Evolutionary conservation across 2,797 vertebrate species (phyloP).

Genomic region (Acanthopagrus latus): DNA sequence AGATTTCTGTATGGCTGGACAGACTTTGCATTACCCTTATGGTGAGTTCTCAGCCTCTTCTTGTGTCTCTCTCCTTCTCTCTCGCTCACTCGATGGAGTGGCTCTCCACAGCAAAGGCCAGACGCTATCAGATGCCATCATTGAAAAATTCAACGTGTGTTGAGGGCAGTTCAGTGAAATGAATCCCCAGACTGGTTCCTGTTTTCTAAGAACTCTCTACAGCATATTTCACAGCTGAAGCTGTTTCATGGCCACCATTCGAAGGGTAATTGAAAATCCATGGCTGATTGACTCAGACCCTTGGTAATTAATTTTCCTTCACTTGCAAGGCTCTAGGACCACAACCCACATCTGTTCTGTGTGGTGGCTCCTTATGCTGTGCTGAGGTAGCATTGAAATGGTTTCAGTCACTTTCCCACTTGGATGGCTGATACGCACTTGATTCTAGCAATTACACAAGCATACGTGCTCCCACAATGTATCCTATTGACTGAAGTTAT

Average conservation of each 20-base stretch:
- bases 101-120: constrained; percentile 40
- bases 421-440: constrained; percentile 6
- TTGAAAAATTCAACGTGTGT: constrained; percentile 60
- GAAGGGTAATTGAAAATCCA: constrained; percentile 81
- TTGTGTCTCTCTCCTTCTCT: constrained; percentile 30
- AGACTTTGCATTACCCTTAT: constrained; percentile 57
- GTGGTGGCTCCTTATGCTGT: constrained; percentile 12
- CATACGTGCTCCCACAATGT: not conserved
- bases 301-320: constrained; percentile 78
- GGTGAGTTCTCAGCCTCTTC: constrained; percentile 43
- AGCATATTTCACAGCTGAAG: constrained; percentile 68
- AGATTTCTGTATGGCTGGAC: constrained; percentile 55
- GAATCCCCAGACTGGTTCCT: constrained; percentile 45
- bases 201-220: constrained; percentile 57
- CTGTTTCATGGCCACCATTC: constrained; percentile 65
- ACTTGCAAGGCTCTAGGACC: constrained; percentile 57
- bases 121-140: constrained; percentile 55
- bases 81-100: constrained; percentile 30
- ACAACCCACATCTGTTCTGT: constrained; percentile 51
- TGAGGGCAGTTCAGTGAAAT: constrained; percentile 65
- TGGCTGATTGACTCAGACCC: constrained; percentile 80
- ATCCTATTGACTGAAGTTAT: not conserved
- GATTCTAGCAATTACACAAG: not conserved
- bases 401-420: constrained; percentile 9
- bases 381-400: constrained; percentile 7